Percentiles rank a stretch among this genome's conserved stretches.
These are phyloP conservation scores for Lithosia quadra DNA, from an alignment of 2,888 invertebrate species.

Conservation along the genomic window DNA sequence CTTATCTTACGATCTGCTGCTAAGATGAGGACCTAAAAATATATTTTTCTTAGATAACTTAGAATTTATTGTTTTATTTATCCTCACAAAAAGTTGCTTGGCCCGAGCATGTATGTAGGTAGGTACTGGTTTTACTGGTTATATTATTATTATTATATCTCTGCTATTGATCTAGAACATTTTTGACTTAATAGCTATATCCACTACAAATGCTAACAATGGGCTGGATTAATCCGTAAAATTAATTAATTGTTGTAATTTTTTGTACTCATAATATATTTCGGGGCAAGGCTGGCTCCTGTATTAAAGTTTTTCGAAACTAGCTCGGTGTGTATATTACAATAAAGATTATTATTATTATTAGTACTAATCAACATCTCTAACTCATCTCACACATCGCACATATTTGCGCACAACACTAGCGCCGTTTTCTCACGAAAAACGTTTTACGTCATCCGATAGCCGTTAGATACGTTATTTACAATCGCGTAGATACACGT, in stretches of 20 bases:
- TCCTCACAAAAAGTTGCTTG: not conserved
- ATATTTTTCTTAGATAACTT: not conserved
- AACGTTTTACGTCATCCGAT: constrained; percentile 36
- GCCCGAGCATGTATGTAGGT: not conserved
- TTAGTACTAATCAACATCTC: no score
- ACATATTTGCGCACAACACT: not conserved
- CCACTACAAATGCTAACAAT: no score
- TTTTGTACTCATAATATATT: no score
- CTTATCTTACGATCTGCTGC: no score
- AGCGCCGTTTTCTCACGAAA: constrained; percentile 37
- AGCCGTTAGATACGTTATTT: constrained; percentile 26
- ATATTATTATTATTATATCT: not conserved
- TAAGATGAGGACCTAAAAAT: not conserved
- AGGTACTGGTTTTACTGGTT: not conserved
- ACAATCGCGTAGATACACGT: constrained; percentile 35
- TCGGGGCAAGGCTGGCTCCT: no score
- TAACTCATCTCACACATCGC: not conserved
- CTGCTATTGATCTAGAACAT: not conserved
- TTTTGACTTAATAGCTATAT: not conserved
- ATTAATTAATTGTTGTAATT: no score
- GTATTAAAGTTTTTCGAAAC: no score
- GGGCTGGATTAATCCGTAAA: no score
- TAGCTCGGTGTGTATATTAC: no score
- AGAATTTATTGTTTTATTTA: not conserved
- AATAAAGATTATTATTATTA: not conserved